Conservation (phyloP, 2,113 vertebrate species). For the Montifringilla adamsi region DNA sequence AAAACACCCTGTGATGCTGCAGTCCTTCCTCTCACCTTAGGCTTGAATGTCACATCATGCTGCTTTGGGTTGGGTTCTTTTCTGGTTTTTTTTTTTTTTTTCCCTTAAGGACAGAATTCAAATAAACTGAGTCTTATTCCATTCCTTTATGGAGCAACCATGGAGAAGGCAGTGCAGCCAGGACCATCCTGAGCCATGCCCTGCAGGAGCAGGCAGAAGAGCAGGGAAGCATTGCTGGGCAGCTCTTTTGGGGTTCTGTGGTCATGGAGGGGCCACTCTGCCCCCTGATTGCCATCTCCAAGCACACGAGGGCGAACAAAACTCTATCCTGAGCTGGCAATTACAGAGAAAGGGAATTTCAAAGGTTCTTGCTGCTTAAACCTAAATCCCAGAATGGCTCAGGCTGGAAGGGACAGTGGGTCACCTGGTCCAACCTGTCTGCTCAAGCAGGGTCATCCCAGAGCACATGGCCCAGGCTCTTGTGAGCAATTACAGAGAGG, state of each 20-base stretch:
- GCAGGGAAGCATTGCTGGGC: neutral
- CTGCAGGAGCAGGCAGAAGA: neutral
- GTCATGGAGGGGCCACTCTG: neutral
- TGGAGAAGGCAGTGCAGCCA: neutral
- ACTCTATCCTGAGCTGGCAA: neutral
- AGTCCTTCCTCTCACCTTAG: neutral
- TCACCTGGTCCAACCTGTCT: neutral
- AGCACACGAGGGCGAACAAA: neutral
- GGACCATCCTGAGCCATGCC: neutral
- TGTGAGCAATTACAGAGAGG: neutral
- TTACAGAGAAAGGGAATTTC: neutral
- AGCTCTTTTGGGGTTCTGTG: neutral
- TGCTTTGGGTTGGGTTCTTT: neutral
- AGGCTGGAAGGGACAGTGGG: neutral
- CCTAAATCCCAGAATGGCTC: neutral
- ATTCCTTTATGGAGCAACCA: neutral
- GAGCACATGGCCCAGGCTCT: neutral
- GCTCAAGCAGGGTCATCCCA: neutral
- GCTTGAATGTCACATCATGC: neutral
- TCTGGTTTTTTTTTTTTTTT: neutral
- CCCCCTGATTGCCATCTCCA: neutral
- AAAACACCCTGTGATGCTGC: neutral
- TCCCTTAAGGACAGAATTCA: neutral
- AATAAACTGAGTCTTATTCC: neutral
- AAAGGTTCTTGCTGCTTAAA: neutral